Conservation (phyloP, 2,797 vertebrate species). For the Acipenser transmontanus region DNA sequence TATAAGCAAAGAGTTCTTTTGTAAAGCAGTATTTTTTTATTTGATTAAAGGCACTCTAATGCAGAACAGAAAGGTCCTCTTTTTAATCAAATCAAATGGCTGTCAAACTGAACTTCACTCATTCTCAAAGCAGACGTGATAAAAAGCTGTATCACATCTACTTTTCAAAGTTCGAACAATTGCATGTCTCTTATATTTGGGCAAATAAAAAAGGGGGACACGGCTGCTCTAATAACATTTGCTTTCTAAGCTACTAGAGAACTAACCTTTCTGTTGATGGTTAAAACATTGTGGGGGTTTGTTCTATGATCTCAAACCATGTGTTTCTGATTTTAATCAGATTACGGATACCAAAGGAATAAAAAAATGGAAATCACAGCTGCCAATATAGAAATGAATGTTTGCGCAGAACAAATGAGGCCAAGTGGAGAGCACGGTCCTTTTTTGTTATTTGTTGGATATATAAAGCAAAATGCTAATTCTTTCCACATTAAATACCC, state of each 20-base stretch:
- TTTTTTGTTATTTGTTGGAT: constrained; percentile 27
- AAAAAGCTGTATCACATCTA: background rate
- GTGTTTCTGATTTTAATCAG: constrained; percentile 73
- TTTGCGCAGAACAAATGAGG: constrained; percentile 62
- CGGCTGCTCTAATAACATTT: constrained; percentile 20
- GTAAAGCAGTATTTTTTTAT: constrained; percentile 24
- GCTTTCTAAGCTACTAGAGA: constrained; percentile 48
- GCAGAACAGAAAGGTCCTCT: constrained; percentile 17
- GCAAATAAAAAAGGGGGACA: constrained; percentile 2
- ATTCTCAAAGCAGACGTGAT: background rate
- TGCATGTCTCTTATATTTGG: constrained; percentile 18
- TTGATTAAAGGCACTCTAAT: constrained; percentile 24
- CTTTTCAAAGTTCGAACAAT: constrained; percentile 6
- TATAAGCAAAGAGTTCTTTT: constrained; percentile 7
- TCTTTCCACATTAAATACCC: too few species aligned
- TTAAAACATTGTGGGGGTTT: constrained; percentile 48
- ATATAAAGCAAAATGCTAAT: constrained; percentile 51
- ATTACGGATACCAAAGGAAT: constrained; percentile 76
- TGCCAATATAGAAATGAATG: constrained; percentile 76
- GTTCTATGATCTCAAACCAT: constrained; percentile 70
- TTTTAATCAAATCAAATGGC: constrained; percentile 25
- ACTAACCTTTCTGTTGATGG: constrained; percentile 44
- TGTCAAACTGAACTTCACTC: constrained; percentile 12
- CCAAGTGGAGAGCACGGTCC: background rate
- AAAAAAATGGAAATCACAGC: constrained; percentile 77